Base-by-base conservation (phyloP, 2,113 vertebrate species). In the Platysteira castanea region DNA sequence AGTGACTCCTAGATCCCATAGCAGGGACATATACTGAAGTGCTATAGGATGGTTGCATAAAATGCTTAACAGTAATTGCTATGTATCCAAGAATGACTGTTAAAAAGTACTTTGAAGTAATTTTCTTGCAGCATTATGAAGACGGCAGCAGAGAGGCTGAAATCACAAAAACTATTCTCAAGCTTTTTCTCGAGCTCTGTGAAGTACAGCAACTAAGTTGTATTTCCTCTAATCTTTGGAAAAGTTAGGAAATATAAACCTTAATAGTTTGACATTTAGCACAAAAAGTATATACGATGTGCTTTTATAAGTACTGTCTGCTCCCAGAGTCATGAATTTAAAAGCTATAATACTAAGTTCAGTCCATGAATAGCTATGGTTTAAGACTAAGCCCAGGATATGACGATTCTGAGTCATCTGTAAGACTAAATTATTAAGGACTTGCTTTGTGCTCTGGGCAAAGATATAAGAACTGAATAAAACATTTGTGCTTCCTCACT, bases 381-480 rank as follows among this genome's bases (percentile, higher is more conserved):
- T 97, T 96, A 91, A 97, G 92, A 88, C 83, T 94, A 97, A 96
- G 79, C 71, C 35, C 84, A 74, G 73, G 68, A 93, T 97, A 94
- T 90, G 95, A 97, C 96, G 88, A 97, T 96, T 97, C 90, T 91
- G 95, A 97, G 94, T 97, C 96, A 97, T 95, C 87, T 78, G 83
- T 93, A 98, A 97, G 92, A 97, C 94, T 97, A 97, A 97, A 97
- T 97, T 95, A 97, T 97, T 95, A 96, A 96, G 95, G 78, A 94
- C 79, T 84, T 97, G 75, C 79, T 89, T 97, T 97, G 77, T 92
- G 96, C 96, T 93, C 60, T 86, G 35, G 86, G 96, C 91, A 97
- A 93, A 97, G 92, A 96, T 96, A 96, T 95, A 76, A 96, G 69
- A 97, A 95, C 81, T 95, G 97, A 98, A 96, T 96, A 96, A 98